Conservation (phyloP, 2,113 vertebrate genomes). For the Motacilla alba region DNA sequence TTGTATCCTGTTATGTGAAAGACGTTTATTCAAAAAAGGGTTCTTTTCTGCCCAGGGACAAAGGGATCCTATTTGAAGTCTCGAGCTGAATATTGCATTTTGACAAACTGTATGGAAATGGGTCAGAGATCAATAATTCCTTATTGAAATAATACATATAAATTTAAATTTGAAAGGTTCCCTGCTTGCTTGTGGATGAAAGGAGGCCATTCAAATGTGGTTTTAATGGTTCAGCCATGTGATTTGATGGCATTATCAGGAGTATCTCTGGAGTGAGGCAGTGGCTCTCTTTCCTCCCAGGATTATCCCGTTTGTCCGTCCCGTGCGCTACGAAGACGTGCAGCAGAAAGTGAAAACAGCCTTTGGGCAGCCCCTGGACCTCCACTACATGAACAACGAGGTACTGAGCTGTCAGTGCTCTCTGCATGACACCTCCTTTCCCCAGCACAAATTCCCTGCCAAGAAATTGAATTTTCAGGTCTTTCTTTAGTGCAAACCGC, state of each 20-base stretch:
- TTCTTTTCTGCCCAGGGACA: background rate
- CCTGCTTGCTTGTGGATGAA: background rate
- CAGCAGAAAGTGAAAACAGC: conserved; percentile 89
- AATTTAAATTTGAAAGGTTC: background rate
- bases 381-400: conserved; percentile 96
- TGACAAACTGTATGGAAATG: background rate
- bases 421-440: background rate
- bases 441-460: background rate
- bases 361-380: conserved; percentile 89
- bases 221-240: background rate
- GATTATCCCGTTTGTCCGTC: conserved; percentile 90
- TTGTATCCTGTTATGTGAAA: background rate
- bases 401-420: conserved; percentile 55
- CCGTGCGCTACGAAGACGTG: conserved; percentile 90
- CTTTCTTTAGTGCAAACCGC: background rate
- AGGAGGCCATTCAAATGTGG: background rate
- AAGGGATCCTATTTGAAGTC: background rate
- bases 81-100: background rate
- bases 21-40: background rate
- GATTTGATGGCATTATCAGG: background rate
- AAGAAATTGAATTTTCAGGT: background rate
- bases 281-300: conserved; percentile 42
- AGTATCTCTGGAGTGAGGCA: background rate
- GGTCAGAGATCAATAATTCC: background rate
- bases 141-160: background rate